These are phyloP conservation scores for Epinephelus cyanopodus DNA, from an alignment of 2,113 vertebrate species.

Conservation along the genomic window DNA sequence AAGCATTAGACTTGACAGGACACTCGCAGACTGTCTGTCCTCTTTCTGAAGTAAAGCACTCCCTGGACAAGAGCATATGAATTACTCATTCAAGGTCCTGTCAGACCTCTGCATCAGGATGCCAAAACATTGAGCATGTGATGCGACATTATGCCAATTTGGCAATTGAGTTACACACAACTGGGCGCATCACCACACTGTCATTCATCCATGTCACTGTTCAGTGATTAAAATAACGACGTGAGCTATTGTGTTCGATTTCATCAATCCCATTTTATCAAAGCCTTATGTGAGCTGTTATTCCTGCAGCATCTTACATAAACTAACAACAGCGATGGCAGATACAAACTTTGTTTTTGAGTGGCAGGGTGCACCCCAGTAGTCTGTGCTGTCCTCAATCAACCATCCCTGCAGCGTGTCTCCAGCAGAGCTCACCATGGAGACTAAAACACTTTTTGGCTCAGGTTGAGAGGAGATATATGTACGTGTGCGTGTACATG, in stretches of 20 bases:
- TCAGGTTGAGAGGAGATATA: conserved; percentile 49
- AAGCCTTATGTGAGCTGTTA: conserved; percentile 52
- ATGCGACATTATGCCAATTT: conserved; percentile 44
- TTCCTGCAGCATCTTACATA: conserved; percentile 33
- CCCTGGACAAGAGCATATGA: conserved; percentile 24
- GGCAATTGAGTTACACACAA: conserved; percentile 47
- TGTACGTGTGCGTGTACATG: conserved; percentile 49
- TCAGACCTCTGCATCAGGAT: conserved; percentile 25
- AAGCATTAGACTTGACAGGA: conserved; percentile 43
- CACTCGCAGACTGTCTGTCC: conserved; percentile 40
- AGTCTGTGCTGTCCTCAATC: conserved; percentile 24
- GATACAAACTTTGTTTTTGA: conserved; percentile 33
- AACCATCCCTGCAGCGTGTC: conserved; percentile 52
- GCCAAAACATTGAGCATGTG: conserved; percentile 22
- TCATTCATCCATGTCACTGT: conserved; percentile 52
- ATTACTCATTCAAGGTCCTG: conserved; percentile 38
- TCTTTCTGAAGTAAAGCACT: conserved; percentile 17
- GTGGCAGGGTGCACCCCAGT: conserved; percentile 42
- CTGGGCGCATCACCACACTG: conserved; percentile 34
- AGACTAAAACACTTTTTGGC: conserved; percentile 83
- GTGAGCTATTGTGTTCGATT: conserved; percentile 35
- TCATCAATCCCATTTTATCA: conserved; percentile 55
- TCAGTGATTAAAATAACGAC: conserved; percentile 32
- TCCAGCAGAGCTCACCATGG: conserved; percentile 74
- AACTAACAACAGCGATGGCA: conserved; percentile 24